phyloP scores from a whole-genome alignment of 2,888 invertebrate genomes.

The Mesorhabditis sp. region DNA sequence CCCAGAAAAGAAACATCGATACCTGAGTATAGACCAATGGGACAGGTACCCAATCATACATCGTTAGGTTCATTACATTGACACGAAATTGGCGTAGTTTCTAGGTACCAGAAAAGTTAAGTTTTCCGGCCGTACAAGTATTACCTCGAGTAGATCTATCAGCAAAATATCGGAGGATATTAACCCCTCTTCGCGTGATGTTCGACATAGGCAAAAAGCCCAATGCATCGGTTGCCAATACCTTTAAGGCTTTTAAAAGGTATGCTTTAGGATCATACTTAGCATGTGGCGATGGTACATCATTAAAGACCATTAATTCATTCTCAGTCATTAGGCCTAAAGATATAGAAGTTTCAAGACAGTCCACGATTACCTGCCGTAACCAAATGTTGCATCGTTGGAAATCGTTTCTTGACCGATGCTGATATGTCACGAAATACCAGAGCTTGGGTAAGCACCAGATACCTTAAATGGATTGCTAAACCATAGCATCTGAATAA shows the following conservation, averaged over 20 bases:
- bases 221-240: constrained; percentile 56
- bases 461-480: constrained; percentile 30
- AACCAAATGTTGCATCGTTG: constrained; percentile 51
- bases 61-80: constrained; percentile 42
- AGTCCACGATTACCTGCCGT: constrained; percentile 35
- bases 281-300: constrained; percentile 40
- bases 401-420: constrained; percentile 50
- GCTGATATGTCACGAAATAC: constrained; percentile 46
- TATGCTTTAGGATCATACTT: neutral
- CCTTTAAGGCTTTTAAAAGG: constrained; percentile 19
- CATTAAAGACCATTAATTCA: constrained; percentile 49
- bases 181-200: constrained; percentile 29
- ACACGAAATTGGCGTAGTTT: constrained; percentile 50
- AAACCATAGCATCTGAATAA: neutral
- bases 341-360: constrained; percentile 5
- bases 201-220: constrained; percentile 31
- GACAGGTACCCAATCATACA: constrained; percentile 54
- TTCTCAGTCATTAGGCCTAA: constrained; percentile 47
- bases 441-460: constrained; percentile 46
- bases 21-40: constrained; percentile 42
- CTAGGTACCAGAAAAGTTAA: constrained; percentile 18
- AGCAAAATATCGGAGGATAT: constrained; percentile 49
- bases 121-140: neutral
- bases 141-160: constrained; percentile 45
- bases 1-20: neutral